Evolutionary conservation across 2,888 invertebrate genomes (phyloP).

Genomic region (Pristionchus japonicus): DNA sequence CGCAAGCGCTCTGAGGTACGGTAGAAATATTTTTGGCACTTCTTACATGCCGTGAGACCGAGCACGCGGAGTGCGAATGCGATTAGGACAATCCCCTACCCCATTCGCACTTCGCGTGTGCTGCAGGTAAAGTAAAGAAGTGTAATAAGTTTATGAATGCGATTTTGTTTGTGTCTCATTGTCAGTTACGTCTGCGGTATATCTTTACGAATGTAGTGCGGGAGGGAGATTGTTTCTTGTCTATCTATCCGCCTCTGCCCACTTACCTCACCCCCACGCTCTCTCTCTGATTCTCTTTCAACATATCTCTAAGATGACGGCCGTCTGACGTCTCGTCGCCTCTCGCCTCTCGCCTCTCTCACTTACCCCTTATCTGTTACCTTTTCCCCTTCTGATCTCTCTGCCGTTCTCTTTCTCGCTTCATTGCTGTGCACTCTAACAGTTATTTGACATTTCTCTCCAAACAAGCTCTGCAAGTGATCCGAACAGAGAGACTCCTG

Average conservation of each 20-base stretch:
- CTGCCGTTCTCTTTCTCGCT: background rate
- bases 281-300: background rate
- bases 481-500: too few relatives aligned
- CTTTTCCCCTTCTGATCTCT: background rate
- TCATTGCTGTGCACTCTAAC: background rate
- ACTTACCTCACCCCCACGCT: background rate
- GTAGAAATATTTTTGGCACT: too few relatives aligned
- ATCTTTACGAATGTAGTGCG: background rate
- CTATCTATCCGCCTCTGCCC: conserved; percentile 6
- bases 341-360: background rate
- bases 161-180: too few relatives aligned
- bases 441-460: conserved; percentile 35
- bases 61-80: too few relatives aligned
- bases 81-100: too few relatives aligned
- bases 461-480: background rate
- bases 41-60: too few relatives aligned
- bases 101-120: too few relatives aligned
- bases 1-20: background rate
- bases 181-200: background rate
- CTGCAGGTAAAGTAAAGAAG: background rate
- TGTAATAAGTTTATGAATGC: background rate
- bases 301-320: background rate
- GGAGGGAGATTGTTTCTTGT: background rate
- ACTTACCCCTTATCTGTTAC: background rate
- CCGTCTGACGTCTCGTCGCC: background rate